Evolutionary conservation across 2,113 vertebrate species (phyloP).

Genomic region (Syngnathus typhle): DNA sequence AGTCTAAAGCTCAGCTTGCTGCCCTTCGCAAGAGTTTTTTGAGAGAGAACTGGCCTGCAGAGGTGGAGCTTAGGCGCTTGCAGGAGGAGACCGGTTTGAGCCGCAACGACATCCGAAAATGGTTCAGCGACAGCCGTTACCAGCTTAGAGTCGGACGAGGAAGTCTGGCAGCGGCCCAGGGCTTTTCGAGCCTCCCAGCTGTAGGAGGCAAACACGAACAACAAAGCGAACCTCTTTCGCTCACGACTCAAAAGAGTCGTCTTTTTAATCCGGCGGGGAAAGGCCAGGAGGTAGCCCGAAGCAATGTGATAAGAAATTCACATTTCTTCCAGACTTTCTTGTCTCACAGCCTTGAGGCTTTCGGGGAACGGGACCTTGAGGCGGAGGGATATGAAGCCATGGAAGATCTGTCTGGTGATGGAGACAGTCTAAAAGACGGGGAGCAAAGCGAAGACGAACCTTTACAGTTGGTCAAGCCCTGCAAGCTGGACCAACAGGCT

Average conservation of each 20-base stretch:
- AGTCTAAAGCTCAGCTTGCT: constrained; percentile 72
- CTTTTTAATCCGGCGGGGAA: constrained; percentile 37
- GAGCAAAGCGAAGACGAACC: constrained; percentile 60
- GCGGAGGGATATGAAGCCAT: constrained; percentile 38
- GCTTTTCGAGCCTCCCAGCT: constrained; percentile 34
- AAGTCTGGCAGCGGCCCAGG: constrained; percentile 56
- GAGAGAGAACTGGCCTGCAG: constrained; percentile 70
- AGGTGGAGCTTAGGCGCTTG: constrained; percentile 73
- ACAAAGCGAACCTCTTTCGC: constrained; percentile 61
- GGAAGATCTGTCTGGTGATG: constrained; percentile 56
- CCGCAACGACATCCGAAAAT: constrained; percentile 75
- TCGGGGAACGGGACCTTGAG: constrained; percentile 53
- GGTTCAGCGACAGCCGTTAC: constrained; percentile 77
- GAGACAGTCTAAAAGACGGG: constrained; percentile 53
- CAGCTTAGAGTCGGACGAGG: constrained; percentile 70
- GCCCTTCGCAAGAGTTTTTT: constrained; percentile 70
- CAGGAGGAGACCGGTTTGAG: constrained; percentile 76
- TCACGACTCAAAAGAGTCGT: constrained; percentile 52
- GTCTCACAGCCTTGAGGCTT: constrained; percentile 67
- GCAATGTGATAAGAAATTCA: constrained; percentile 52
- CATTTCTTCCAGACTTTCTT: constrained; percentile 73
- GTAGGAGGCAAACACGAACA: constrained; percentile 53
- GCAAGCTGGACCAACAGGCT: constrained; percentile 46
- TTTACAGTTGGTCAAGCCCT: constrained; percentile 53
- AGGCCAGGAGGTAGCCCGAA: constrained; percentile 39